phyloP scores from a whole-genome alignment of 2,113 vertebrate species.

The Thermophis baileyi region DNA sequence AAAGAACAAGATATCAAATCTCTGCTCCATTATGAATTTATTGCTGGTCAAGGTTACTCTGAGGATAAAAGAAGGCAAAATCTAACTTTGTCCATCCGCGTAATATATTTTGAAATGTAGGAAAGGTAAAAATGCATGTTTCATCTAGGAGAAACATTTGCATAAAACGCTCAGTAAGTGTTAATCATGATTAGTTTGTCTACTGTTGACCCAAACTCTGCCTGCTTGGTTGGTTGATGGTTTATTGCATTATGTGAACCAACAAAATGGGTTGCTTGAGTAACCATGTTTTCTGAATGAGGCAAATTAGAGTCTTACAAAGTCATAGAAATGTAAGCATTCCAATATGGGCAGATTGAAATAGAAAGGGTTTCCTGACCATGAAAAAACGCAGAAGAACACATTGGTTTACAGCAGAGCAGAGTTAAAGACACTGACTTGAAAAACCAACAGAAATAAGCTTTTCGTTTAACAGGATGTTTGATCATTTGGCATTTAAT shows the following conservation, averaged over 20 bases:
- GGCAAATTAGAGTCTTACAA: not conserved
- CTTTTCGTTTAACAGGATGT: not conserved
- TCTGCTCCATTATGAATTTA: not conserved
- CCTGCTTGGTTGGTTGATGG: not conserved
- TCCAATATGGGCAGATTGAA: not conserved
- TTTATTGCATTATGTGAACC: not conserved
- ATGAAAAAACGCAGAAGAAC: not conserved
- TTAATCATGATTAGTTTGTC: not conserved
- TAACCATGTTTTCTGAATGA: not conserved
- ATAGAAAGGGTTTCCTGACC: not conserved
- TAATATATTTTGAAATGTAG: not conserved
- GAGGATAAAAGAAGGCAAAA: not conserved
- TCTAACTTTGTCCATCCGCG: not conserved
- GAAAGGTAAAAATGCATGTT: not conserved
- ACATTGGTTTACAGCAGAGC: not conserved
- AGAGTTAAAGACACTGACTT: not conserved
- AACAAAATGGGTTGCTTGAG: not conserved
- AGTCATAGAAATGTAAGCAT: not conserved
- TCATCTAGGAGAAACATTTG: not conserved
- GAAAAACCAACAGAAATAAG: not conserved
- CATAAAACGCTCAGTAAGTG: not conserved
- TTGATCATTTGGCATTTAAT: not conserved
- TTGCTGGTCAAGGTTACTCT: not conserved
- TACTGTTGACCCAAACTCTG: not conserved
- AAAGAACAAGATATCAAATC: not conserved